These are phyloP conservation scores for Pelobates cultripes DNA, from an alignment of 2,797 vertebrate species.

Conservation along the genomic window DNA sequence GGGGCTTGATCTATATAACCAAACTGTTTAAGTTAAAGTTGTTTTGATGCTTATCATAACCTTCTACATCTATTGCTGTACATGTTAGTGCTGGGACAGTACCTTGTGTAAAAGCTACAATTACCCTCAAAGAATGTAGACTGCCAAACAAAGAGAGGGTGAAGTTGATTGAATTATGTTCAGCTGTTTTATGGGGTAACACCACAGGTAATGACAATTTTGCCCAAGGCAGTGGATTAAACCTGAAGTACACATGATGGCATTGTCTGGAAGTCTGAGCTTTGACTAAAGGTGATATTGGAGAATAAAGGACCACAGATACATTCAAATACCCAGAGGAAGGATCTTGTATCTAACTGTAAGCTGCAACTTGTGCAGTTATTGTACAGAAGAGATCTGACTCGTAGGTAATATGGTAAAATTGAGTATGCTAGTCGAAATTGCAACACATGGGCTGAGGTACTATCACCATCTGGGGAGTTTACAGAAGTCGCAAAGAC, in stretches of 20 bases:
- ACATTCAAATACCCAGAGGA: neutral
- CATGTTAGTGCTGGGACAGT: too few species aligned
- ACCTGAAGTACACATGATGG: neutral
- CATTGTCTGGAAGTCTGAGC: neutral
- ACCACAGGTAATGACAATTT: neutral
- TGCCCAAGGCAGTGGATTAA: neutral
- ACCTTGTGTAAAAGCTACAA: too few species aligned
- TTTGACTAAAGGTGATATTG: neutral
- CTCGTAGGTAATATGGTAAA: too few species aligned
- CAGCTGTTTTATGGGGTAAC: neutral
- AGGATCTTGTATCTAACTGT: neutral
- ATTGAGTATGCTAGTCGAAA: too few species aligned
- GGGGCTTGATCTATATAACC: too few species aligned
- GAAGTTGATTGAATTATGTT: constrained; percentile 5
- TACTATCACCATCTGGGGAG: too few species aligned
- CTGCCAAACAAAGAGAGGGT: neutral
- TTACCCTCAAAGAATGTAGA: too few species aligned
- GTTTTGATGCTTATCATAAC: too few species aligned
- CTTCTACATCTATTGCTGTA: too few species aligned
- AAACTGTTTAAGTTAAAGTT: too few species aligned
- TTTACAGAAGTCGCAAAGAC: too few species aligned
- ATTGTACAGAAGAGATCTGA: neutral
- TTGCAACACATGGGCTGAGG: too few species aligned
- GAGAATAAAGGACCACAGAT: neutral
- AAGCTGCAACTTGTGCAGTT: neutral